These are phyloP conservation scores for Carassius auratus DNA, from an alignment of 2,113 vertebrate species.

Conservation along the genomic window DNA sequence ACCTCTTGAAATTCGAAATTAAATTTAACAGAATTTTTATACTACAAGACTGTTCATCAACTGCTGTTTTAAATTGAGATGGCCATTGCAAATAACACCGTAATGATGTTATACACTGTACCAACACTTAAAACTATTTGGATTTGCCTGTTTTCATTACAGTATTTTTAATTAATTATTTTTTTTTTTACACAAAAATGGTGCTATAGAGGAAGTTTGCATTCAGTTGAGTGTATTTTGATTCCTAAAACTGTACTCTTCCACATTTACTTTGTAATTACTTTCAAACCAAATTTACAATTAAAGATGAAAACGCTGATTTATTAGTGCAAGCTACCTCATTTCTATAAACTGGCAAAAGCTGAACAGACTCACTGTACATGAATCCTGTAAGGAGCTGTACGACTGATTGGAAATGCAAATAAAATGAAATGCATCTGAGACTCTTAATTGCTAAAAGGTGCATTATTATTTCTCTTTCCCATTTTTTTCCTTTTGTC, in stretches of 20 bases:
- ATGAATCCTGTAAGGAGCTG: conserved; percentile 63
- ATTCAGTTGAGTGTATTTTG: conserved; percentile 50
- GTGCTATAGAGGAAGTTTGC: conserved; percentile 72
- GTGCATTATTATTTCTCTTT: conserved; percentile 45
- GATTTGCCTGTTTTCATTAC: conserved; percentile 40
- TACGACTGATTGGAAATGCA: conserved; percentile 79
- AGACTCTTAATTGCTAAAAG: conserved; percentile 65
- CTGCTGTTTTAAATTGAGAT: conserved; percentile 67
- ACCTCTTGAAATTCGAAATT: conserved; percentile 66
- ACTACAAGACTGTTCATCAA: conserved; percentile 47
- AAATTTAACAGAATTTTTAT: conserved; percentile 26
- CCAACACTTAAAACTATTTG: conserved; percentile 44
- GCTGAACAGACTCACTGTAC: conserved; percentile 84
- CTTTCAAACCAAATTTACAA: conserved; percentile 56
- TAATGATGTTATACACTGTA: conserved; percentile 36
- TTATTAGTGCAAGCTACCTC: conserved; percentile 94
- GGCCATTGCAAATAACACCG: conserved; percentile 42
- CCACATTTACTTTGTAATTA: conserved; percentile 63
- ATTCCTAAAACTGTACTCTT: conserved; percentile 61
- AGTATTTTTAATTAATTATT: background rate
- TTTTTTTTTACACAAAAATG: conserved; percentile 63
- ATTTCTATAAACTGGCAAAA: conserved; percentile 84
- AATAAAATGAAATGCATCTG: conserved; percentile 81
- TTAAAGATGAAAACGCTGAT: conserved; percentile 73
- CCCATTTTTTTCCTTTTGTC: too few species aligned